phyloP scores from a whole-genome alignment of 2,797 vertebrate species.

The Chaenodraco wilsoni region DNA sequence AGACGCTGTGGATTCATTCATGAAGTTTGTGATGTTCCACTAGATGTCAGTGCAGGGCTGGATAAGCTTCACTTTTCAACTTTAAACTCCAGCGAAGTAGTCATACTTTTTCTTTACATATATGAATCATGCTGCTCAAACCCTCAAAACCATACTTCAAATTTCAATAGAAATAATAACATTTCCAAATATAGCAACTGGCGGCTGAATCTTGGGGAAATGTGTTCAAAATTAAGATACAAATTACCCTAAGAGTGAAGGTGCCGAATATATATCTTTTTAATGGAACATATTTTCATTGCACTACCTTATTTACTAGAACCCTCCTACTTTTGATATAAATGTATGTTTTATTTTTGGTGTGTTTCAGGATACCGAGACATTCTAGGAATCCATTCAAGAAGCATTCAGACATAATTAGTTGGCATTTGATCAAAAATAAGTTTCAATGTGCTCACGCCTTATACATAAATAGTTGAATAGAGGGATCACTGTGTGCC shows the following conservation, averaged over 20 bases:
- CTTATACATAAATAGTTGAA: neutral
- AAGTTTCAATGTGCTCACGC: neutral
- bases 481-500: neutral
- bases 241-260: neutral
- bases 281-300: neutral
- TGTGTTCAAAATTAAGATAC: neutral
- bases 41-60: constrained; percentile 28
- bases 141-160: neutral
- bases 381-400: neutral
- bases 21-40: constrained; percentile 9
- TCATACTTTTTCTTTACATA: neutral
- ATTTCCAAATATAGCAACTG: neutral
- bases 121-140: neutral
- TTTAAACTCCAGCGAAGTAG: neutral
- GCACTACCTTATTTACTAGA: neutral
- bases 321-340: neutral
- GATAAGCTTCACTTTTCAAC: neutral
- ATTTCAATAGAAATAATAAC: neutral
- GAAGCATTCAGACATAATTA: neutral
- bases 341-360: neutral
- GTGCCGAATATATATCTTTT: neutral
- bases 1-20: neutral
- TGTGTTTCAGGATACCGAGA: neutral
- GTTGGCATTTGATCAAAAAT: neutral
- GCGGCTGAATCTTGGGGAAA: neutral